Base-by-base conservation (phyloP, 2,888 invertebrate genomes). In the Seira musarum region DNA sequence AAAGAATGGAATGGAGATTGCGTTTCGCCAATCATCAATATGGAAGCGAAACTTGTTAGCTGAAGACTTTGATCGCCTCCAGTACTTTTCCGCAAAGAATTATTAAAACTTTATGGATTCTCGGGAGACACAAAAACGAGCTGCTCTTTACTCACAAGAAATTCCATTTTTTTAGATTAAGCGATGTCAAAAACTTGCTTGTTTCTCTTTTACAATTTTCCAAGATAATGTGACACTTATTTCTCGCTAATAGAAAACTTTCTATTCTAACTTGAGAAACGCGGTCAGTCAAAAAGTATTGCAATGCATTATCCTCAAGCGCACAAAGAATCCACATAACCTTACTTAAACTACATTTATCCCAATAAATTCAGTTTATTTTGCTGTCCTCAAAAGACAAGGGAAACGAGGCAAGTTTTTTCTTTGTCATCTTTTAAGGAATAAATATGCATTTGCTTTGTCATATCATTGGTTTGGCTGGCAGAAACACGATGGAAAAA, bases 221-320 rank as follows among this genome's bases (percentile, higher is more conserved):
- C n/a, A 49, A 64, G 24, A 35, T 49, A 40, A 69, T 30, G 21
- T 72, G 75, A 68, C 75, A 76, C 22, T 76, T 68, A 49, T 67
- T 15, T 21, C n/a, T 69, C 61, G 17, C 46, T 30, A 60, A 40
- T 60, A 63, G 60, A 68, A 76, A 71, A 61, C 17, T 63, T 69
- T 69, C 15, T 2, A 25, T 21, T 13, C 40, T n/a, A n/a, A n/a
- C n/a, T n/a, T 63, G 49, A 30, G 68, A 63, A 76, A 35, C 35
- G 61, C 68, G 68, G 75, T 76, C 75, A 76, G 40, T 75, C 75
- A 63, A 60, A 21, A 30, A 53, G 35, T 67, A 35, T 67, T 21
- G 49, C 25, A 53, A 61, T 24, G 24, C 49, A 63, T 63, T 19
- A 57, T 69, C 8, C 10, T 35, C 21, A n/a, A n/a, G n/a, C n/a